A percentile compares a stretch with the other conserved stretches of the same genome.
Evolutionary conservation across 1,140 invertebrate species (phyloP).

Genomic region (Diorhabda elongata): DNA sequence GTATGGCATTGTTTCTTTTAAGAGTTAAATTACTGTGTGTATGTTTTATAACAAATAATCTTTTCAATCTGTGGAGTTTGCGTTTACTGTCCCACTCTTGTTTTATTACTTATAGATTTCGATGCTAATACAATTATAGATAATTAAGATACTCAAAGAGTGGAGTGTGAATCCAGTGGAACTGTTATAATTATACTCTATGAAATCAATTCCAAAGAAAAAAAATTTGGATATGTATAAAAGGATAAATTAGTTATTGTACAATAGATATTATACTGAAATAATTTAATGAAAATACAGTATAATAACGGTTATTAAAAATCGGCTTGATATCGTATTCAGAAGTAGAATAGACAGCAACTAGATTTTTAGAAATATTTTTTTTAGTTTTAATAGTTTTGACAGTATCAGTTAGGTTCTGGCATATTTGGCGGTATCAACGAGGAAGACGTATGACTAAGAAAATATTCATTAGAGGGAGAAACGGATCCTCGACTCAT

Average conservation of each 20-base stretch:
- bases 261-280: no score
- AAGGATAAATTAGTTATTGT: no score
- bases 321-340: no score
- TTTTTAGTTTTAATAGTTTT: background rate
- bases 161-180: background rate
- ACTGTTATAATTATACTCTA: background rate
- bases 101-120: background rate
- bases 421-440: constrained; percentile 29
- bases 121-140: background rate
- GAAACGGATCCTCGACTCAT: constrained; percentile 35
- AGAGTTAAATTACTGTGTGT: no score
- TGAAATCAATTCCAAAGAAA: background rate
- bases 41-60: no score
- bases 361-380: background rate
- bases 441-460: constrained; percentile 28
- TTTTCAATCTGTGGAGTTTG: no score
- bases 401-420: constrained; percentile 28
- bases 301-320: no score
- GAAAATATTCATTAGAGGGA: constrained; percentile 30
- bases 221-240: no score
- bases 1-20: no score
- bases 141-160: background rate
- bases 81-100: background rate
- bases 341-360: no score
- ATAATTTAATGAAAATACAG: no score